Percentiles rank a stretch among this genome's conserved stretches.
Conservation (phyloP, 1,140 invertebrate genomes). For the Plodia interpunctella region DNA sequence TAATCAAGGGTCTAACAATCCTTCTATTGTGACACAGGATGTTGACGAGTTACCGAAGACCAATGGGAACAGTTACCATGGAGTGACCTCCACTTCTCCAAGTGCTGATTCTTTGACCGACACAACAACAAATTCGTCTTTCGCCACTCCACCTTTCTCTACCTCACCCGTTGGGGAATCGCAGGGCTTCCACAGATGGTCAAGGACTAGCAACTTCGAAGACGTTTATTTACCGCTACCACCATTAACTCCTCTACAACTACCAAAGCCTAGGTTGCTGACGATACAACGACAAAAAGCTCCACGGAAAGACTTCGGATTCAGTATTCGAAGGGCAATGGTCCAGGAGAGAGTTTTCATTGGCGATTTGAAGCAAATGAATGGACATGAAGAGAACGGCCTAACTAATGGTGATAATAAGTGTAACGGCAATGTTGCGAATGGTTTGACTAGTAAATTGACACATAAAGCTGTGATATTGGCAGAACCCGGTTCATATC, state of each 20-base stretch:
- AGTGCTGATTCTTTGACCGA: constrained; percentile 90
- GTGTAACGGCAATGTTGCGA: constrained; percentile 49
- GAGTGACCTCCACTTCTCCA: constrained; percentile 84
- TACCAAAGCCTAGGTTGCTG: constrained; percentile 87
- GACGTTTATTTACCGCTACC: constrained; percentile 88
- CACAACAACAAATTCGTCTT: constrained; percentile 88
- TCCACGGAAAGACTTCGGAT: constrained; percentile 94
- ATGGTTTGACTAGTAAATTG: constrained; percentile 62
- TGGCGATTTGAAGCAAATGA: constrained; percentile 50
- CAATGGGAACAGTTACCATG: constrained; percentile 66
- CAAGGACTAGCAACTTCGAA: constrained; percentile 83
- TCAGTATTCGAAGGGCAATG: constrained; percentile 92
- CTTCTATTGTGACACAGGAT: constrained; percentile 65
- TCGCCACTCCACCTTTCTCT: constrained; percentile 89
- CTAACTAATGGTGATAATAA: constrained; percentile 59
- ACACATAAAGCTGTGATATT: constrained; percentile 90
- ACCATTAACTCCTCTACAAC: constrained; percentile 82
- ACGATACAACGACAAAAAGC: constrained; percentile 89
- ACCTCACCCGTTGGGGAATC: constrained; percentile 88
- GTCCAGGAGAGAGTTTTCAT: constrained; percentile 81
- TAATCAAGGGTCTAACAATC: constrained; percentile 61
- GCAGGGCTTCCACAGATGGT: constrained; percentile 87
- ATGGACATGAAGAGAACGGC: constrained; percentile 52
- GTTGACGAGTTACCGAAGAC: constrained; percentile 63
- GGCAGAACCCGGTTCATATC: constrained; percentile 92